Evolutionary conservation across 2,888 invertebrate genomes (phyloP), one percentile per base, ranked within the genome.

Genomic region (Drosophila maculinotata): DNA sequence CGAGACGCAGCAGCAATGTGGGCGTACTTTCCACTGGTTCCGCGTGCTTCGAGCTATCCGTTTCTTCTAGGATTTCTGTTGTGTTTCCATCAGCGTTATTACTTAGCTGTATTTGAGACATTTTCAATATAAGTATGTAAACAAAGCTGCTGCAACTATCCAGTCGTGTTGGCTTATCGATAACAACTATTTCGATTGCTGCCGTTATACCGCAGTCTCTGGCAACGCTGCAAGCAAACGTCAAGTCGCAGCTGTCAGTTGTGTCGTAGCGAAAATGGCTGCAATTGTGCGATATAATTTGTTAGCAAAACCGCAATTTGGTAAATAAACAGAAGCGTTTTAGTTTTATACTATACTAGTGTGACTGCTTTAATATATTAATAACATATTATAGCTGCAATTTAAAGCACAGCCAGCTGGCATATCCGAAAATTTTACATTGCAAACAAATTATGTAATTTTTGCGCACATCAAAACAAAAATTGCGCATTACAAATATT

Each of bases 211-310:
- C 10, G 1, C 20, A 14, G 41, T 9, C 7, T 3, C n/a, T 70
- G 85, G 73, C 79, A 84, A 49, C 83, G 30, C 69, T 47, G 39
- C 6, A 12, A 4, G 9, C 26, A 92, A 67, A 60, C 54, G 76
- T 76, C 76, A 73, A 54, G 31, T 49, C 59, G 42, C 76, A 80
- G 72, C 66, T 82, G 85, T 75, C 77, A 73, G 69, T 75, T 53
- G 45, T 54, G 38, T 73, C 41, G 60, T 69, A 59, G 58, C 38
- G 66, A 94, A 94, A 93, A 96, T 96, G 96, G 95, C 95, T 93
- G 93, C 93, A 82, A 92, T 96, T 90, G 93, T 94, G 88, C 94
- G 95, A 91, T 93, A 94, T 90, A 93, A 94, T 92, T 93, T 93
- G 76, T 90, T 93, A 68, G 85, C 92, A 70, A 93, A 92, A 90